Evolutionary conservation across 2,797 vertebrate genomes (phyloP).

Genomic region (Leptoclinus maculatus): DNA sequence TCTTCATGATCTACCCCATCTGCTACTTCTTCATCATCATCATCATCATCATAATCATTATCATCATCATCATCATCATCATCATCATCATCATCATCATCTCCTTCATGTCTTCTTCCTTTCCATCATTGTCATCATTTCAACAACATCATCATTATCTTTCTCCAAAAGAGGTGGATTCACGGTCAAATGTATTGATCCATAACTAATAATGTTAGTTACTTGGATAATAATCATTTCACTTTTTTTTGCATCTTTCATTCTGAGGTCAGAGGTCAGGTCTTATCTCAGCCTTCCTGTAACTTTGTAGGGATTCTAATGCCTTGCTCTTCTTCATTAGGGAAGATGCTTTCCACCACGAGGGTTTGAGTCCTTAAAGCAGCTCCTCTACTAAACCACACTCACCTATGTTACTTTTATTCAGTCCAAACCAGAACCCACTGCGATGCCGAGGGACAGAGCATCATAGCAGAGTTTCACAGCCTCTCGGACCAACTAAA

Average conservation of each 20-base stretch:
- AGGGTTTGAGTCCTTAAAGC: background rate
- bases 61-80: background rate
- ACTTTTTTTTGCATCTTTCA: background rate
- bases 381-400: background rate
- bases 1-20: background rate
- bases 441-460: background rate
- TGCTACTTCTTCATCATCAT: background rate
- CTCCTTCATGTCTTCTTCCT: background rate
- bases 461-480: constrained; percentile 2
- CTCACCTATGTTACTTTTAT: background rate
- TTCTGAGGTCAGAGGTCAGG: background rate
- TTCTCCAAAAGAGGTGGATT: background rate
- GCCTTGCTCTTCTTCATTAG: background rate
- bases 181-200: background rate
- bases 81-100: background rate
- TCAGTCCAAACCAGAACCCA: background rate
- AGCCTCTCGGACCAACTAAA: constrained; percentile 10
- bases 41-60: background rate
- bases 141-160: background rate
- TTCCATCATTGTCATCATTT: background rate
- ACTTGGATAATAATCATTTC: background rate
- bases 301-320: background rate
- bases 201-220: background rate
- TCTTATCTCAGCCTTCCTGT: background rate
- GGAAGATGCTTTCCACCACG: background rate